Base-by-base conservation (phyloP, 2,797 vertebrate species). In the Scleropages formosus region DNA sequence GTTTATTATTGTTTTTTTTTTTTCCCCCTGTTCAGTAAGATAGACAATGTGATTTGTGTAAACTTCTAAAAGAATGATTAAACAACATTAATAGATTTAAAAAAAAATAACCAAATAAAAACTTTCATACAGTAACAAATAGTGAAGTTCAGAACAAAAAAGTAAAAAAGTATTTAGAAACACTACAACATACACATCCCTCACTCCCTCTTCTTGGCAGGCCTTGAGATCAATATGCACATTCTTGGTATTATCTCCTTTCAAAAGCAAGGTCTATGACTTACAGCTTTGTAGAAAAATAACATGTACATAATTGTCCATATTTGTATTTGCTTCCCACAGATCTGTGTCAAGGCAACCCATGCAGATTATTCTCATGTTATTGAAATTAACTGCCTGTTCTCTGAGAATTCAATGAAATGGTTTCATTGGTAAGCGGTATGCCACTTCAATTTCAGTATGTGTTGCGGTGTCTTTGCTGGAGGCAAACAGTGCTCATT, bases 231-330 rank as follows among this genome's bases (percentile, higher is more conserved):
- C 39, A 39, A 39, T 39, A 2, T 39, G 31, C 31, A 39, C 31
- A 39, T 39, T 39, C 2, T 31, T 31, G 39, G 6, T 39, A 39
- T 39, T 39, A 39, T 39, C n/a, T 56, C 65, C 67, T 47, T 46
- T 67, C 65, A 67, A 47, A 16, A n/a, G 10, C 65, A 20, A 22
- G 27, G 66, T 12, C 4, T 2, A 39, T 39, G 31, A 39, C 39
- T 2, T 39, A 39, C 31, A 39, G 31, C 31, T 39, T 39, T 39
- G 39, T 18, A n/a, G 12, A 66, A 46, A 44, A 44, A 69, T n/a
- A 69, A n/a, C n/a, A 69, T 58, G 71, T 24, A 71, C 15, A 70
- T 53, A 56, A 58, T n/a, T 58, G 13, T n/a, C 10, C 13, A 12
- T 49, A 31, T 26, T 20, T 16, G 39, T 26, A 31, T 16, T 44